These are phyloP conservation scores for Ophioninae sp. DNA, from an alignment of 2,888 invertebrate species.

Conservation along the genomic window DNA sequence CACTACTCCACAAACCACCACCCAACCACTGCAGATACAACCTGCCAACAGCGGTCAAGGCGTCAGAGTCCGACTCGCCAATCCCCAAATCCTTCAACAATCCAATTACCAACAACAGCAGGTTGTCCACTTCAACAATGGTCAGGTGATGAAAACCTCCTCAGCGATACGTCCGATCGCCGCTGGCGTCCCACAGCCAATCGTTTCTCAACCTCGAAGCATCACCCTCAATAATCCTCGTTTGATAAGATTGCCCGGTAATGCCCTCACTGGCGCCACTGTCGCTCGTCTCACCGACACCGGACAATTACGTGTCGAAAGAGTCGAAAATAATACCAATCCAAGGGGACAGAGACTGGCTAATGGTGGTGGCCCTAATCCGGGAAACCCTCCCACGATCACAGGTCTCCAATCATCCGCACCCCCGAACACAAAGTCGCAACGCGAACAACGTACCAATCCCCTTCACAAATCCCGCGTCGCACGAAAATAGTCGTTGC, in stretches of 20 bases:
- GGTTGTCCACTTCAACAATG: conserved; percentile 15
- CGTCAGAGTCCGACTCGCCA: neutral
- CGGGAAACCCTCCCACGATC: neutral
- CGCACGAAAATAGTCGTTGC: neutral
- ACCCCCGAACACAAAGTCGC: neutral
- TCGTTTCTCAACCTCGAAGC: neutral
- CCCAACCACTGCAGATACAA: neutral
- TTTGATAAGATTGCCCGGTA: conserved; percentile 3
- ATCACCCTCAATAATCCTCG: conserved; percentile 35
- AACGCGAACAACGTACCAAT: neutral
- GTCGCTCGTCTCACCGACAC: conserved; percentile 3
- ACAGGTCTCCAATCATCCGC: neutral
- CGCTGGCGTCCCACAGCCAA: neutral
- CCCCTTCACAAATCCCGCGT: neutral
- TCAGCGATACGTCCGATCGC: conserved; percentile 8
- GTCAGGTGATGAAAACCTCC: conserved; percentile 10
- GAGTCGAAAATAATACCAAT: neutral
- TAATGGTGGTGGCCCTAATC: neutral
- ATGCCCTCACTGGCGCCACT: neutral
- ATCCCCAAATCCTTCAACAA: neutral
- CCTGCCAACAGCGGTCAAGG: neutral
- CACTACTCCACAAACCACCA: neutral
- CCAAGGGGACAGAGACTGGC: neutral
- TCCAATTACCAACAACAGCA: neutral
- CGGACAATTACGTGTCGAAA: conserved; percentile 17